Evolutionary conservation across 2,888 invertebrate species (phyloP).

Genomic region (Eupithecia exiguata): DNA sequence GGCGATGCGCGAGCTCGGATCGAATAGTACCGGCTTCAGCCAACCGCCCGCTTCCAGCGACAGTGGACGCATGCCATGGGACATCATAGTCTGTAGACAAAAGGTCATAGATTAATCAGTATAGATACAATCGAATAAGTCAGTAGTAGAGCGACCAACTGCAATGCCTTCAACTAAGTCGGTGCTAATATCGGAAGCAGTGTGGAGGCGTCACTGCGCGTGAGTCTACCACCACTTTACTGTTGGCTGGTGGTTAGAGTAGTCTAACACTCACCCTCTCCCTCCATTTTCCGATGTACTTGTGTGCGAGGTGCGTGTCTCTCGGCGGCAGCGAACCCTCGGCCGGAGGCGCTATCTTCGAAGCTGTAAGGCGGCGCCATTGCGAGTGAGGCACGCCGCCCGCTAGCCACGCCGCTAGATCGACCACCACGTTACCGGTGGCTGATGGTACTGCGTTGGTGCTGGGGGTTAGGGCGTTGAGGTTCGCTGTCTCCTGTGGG

Average conservation of each 20-base stretch:
- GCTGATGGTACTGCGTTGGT: conserved; percentile 55
- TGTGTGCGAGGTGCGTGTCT: conserved; percentile 69
- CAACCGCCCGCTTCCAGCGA: conserved; percentile 89
- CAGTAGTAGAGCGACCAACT: background rate
- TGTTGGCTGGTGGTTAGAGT: background rate
- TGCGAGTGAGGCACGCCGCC: conserved; percentile 71
- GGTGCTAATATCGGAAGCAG: no score
- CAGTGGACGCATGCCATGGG: conserved; percentile 83
- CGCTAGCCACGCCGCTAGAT: conserved; percentile 81
- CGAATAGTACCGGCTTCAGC: conserved; percentile 96
- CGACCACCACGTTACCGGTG: conserved; percentile 74
- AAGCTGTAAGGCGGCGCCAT: conserved; percentile 67
- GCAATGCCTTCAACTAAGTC: background rate
- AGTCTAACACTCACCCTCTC: conserved; percentile 60
- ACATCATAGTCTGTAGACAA: conserved; percentile 66
- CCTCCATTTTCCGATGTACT: conserved; percentile 74
- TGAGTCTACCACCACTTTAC: no score
- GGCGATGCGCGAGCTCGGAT: conserved; percentile 94
- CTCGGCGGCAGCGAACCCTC: conserved; percentile 51
- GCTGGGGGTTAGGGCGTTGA: conserved; percentile 44
- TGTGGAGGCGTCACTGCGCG: no score
- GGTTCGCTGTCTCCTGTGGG: conserved; percentile 32
- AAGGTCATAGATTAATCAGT: background rate
- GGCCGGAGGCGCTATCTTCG: conserved; percentile 44
- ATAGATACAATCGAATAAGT: background rate